Base-by-base conservation (phyloP, 2,888 invertebrate species). In the Drosophila kanekoi region DNA sequence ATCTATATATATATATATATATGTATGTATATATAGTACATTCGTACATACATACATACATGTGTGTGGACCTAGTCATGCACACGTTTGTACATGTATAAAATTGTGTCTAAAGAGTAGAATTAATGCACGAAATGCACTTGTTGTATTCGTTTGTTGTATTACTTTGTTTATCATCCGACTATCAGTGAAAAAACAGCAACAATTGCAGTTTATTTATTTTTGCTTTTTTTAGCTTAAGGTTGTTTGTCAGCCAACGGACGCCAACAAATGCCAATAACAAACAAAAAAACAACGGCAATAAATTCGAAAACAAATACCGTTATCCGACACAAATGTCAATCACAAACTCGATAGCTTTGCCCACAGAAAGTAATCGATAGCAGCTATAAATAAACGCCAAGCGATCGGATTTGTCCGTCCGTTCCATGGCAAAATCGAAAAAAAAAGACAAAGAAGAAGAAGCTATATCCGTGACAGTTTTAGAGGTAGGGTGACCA, bases 101-200 rank as follows among this genome's bases (percentile, higher is more conserved):
- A 13, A 16, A 66, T 41, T 60, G 35, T 63, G 60, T 59, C 44
- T 41, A 47, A 47, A 62, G 52, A 61, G 52, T 38, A 40, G 32
- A 61, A 43, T 11, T 56, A 33, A 51, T 47, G 38, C 20, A 60
- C 51, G 35, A 48, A 61, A 40, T 73, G 68, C 63, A 77, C 58
- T 72, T 68, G 72, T 77, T 23, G 6, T 23, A 23, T 23, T 23
- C 51, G 48, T 52, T 48, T 37, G 14, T n/a, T 56, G 62, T 33
- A 67, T 60, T 77, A 51, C 47, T 67, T 77, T 75, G 75, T 77
- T 77, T 75, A 77, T 72, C 59, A 54, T 32, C 44, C 53, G 35
- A 41, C 49, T 60, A 77, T 72, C 67, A 67, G 61, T 35, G 38
- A 45, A 47, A 56, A 56, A 23, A 56, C 20, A 48, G 45, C 28